phyloP scores from a whole-genome alignment of 2,797 vertebrate genomes.

The Neosilurus mollespiculum region DNA sequence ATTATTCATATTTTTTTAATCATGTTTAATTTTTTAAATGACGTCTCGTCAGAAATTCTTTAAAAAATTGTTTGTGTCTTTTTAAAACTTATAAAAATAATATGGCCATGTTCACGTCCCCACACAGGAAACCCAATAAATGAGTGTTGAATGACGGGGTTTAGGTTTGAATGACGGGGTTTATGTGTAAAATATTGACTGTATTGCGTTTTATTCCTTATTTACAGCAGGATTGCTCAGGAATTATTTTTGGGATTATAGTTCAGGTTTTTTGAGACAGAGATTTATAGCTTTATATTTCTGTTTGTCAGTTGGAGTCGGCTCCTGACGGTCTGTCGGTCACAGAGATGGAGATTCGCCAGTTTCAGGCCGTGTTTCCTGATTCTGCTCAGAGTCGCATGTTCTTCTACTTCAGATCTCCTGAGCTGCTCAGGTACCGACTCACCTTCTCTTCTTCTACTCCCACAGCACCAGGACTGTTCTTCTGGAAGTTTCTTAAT shows the following conservation, averaged over 20 bases:
- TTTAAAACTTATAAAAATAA: too few species aligned
- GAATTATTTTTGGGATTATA: neutral
- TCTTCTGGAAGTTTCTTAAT: neutral
- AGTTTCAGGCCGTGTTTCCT: conserved; percentile 74
- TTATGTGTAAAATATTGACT: too few species aligned
- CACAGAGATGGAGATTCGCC: conserved; percentile 87
- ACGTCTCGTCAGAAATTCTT: neutral
- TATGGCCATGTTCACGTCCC: too few species aligned
- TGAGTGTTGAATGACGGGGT: too few species aligned
- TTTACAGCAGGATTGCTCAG: neutral
- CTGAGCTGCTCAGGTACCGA: conserved; percentile 70
- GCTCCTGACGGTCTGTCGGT: conserved; percentile 78
- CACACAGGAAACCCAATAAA: too few species aligned
- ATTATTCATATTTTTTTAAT: neutral
- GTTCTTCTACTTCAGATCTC: conserved; percentile 82
- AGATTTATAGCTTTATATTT: too few species aligned
- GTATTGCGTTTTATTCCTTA: neutral
- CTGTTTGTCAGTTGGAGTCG: conserved; percentile 68
- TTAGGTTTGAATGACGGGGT: too few species aligned
- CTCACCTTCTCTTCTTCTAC: neutral
- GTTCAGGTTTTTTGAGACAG: neutral
- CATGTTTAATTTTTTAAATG: neutral
- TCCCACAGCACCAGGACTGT: neutral
- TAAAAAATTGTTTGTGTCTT: too few species aligned
- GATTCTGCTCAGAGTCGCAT: conserved; percentile 63